phyloP scores from a whole-genome alignment of 2,888 invertebrate genomes.

The Priocnemis perturbator region DNA sequence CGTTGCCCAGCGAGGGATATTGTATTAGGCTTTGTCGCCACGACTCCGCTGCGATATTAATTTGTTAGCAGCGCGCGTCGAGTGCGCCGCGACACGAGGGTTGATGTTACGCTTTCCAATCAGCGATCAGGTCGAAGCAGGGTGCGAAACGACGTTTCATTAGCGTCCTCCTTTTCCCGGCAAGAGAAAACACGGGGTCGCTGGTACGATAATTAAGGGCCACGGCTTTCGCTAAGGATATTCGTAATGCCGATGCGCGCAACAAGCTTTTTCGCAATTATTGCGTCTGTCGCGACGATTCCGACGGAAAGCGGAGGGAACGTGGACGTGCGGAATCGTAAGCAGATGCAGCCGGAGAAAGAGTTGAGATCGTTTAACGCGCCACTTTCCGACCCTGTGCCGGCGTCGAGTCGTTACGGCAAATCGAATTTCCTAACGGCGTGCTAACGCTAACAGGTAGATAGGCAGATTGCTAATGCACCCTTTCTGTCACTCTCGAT shows the following conservation, averaged over 20 bases:
- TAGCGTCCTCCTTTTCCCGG: background rate
- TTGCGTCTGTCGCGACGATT: background rate
- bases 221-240: background rate
- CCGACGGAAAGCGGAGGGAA: background rate
- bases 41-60: background rate
- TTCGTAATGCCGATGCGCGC: background rate
- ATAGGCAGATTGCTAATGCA: constrained; percentile 47
- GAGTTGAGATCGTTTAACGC: constrained; percentile 13
- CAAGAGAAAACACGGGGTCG: background rate
- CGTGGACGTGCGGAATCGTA: background rate
- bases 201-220: background rate
- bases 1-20: constrained; percentile 8
- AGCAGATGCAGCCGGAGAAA: constrained; percentile 3
- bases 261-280: background rate
- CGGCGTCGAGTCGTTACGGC: constrained; percentile 33
- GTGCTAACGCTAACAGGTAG: constrained; percentile 45
- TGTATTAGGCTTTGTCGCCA: background rate
- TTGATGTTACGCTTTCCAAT: background rate
- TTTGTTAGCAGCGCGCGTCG: no score
- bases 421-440: constrained; percentile 49
- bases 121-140: no score
- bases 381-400: constrained; percentile 15
- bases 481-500: constrained; percentile 22
- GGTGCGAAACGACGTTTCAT: background rate
- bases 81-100: background rate